Percentiles rank a stretch among this genome's conserved stretches.
Evolutionary conservation across 2,797 vertebrate species (phyloP).

Genomic region (Babyrousa celebensis): DNA sequence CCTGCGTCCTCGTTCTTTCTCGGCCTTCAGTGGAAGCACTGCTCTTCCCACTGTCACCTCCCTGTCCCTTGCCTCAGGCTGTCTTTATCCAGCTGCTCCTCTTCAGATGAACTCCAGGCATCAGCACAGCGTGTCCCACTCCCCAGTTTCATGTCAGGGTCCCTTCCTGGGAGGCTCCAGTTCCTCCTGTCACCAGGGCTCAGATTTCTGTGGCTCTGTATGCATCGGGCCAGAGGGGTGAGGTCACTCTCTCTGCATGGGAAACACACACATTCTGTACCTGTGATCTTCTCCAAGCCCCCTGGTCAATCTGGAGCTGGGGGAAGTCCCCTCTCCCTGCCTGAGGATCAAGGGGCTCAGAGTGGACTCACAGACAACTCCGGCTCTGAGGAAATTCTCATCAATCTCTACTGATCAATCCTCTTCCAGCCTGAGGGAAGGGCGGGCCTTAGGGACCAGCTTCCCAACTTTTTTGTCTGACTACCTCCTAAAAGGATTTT

Average conservation of each 20-base stretch:
- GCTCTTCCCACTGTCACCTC: neutral
- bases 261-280: neutral
- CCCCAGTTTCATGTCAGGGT: neutral
- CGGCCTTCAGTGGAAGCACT: neutral
- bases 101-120: neutral
- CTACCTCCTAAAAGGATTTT: neutral
- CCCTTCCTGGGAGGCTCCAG: neutral
- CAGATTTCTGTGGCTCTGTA: neutral
- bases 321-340: neutral
- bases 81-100: neutral
- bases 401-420: too few relatives aligned
- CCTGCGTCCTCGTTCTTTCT: fast-evolving
- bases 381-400: neutral
- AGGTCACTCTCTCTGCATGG: neutral
- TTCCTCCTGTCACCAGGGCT: neutral
- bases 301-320: neutral
- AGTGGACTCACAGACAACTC: neutral
- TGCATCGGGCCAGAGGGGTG: neutral
- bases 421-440: neutral
- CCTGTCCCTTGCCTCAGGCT: neutral
- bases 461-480: neutral
- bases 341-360: neutral
- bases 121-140: fast-evolving
- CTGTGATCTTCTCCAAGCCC: fast-evolving
- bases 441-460: neutral